Base-by-base conservation (phyloP, 2,888 invertebrate genomes). In the Drosophila limbata region DNA sequence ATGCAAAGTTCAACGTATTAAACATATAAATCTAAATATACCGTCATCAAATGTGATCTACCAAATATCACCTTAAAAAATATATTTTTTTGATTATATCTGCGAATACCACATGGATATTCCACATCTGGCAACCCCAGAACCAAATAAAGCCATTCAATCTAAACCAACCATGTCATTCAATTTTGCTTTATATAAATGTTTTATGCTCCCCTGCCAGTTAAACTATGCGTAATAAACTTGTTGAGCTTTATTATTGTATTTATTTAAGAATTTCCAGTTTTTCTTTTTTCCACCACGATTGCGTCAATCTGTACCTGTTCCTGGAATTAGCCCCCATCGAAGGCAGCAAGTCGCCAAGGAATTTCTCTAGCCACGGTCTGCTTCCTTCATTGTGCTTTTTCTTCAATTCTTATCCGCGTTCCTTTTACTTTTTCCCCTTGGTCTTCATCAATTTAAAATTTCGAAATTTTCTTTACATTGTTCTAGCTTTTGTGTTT, bases 361-460 rank as follows among this genome's bases (percentile, higher is more conserved):
- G 25, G 8, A 17, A 33, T 52, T 66, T 37, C 61, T 28, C n/a
- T 50, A 9, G 28, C 19, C 39, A 33, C 1, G 13, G n/a, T 21
- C 40, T 33, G 31, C 40, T 45, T 47, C 25, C 5, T 42, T 51
- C 59, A 77, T 63, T 56, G 78, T 66, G 47, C 31, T 17, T 45
- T 67, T 72, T 11, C 48, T 39, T 48, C 17, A 40, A 56, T 73
- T 67, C 56, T 73, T 75, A 73, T 62, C 57, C 28, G 52, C 52
- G 19, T 40, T 9, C 35, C 48, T 13, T 40, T 19, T 31, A 10
- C n/a, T 39, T 13, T 17, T 10, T 42, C 56, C 55, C 42, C 25
- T 21, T 57, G 50, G 42, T 44, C 67, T 45, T 67, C 73, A 73
- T 78, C 73, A 61, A 75, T 61, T 78, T 64, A 37, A 77, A 75